Percentiles rank a stretch among this genome's conserved stretches.
These are phyloP conservation scores for Ischnura elegans DNA, from an alignment of 2,888 invertebrate species.

Conservation along the genomic window DNA sequence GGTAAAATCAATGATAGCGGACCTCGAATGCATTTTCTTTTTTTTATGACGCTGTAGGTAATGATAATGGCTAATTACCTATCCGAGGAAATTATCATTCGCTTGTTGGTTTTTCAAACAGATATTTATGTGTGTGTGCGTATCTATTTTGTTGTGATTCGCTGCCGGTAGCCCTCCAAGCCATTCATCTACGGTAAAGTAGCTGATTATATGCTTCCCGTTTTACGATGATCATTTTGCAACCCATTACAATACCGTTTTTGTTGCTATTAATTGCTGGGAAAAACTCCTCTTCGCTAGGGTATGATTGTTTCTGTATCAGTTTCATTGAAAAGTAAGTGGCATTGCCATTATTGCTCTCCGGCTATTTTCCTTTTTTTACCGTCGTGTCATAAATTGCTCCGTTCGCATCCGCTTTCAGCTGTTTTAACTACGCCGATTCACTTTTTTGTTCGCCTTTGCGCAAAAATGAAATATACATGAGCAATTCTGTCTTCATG, in stretches of 20 bases:
- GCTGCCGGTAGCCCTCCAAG: not conserved
- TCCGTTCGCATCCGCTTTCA: not conserved
- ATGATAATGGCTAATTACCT: not conserved
- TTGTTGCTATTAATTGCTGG: not conserved
- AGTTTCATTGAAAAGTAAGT: not conserved
- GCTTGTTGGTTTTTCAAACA: not conserved
- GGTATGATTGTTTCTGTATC: slow-evolving; percentile 15
- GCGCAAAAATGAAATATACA: not conserved
- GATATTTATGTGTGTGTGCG: no score
- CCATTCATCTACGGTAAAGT: not conserved
- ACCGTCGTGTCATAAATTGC: not conserved
- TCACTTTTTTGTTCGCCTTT: not conserved
- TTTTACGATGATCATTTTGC: not conserved
- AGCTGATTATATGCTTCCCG: not conserved
- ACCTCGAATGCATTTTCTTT: not conserved
- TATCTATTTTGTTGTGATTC: not conserved
- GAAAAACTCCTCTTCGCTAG: not conserved
- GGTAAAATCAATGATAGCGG: not conserved
- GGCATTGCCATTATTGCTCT: not conserved
- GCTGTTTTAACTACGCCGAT: not conserved
- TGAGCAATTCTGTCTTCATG: not conserved
- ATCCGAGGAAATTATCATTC: not conserved
- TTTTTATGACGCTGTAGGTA: not conserved
- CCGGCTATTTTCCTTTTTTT: not conserved
- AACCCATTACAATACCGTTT: not conserved